Evolutionary conservation across 2,888 invertebrate species (phyloP).

Genomic region (Hylaea fasciaria): DNA sequence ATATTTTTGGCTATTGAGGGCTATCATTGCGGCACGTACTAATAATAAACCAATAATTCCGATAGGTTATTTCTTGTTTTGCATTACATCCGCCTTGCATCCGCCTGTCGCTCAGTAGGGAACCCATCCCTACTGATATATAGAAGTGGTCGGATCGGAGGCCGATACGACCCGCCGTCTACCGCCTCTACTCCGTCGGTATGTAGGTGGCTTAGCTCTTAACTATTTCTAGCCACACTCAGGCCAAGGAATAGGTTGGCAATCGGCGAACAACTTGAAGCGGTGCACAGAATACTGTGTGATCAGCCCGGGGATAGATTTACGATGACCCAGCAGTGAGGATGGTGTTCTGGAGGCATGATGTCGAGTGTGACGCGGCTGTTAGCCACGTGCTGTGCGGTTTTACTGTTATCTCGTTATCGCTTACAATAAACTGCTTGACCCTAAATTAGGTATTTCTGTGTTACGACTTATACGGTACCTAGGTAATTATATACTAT

Average conservation of each 20-base stretch:
- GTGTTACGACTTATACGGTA: too few relatives aligned
- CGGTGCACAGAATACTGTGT: background rate
- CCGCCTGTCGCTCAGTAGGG: background rate
- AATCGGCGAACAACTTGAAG: slow-evolving; percentile 4
- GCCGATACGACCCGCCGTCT: slow-evolving; percentile 4
- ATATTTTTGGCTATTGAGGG: too few relatives aligned
- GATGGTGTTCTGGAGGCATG: too few relatives aligned
- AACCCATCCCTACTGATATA: slow-evolving; percentile 3
- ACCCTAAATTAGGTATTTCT: too few relatives aligned
- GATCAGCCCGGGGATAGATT: too few relatives aligned
- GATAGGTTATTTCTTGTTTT: too few relatives aligned
- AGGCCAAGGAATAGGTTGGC: background rate
- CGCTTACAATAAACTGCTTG: too few relatives aligned
- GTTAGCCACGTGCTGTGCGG: too few relatives aligned
- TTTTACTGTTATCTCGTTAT: too few relatives aligned
- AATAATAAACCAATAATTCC: background rate
- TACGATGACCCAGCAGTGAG: too few relatives aligned
- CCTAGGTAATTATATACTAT: too few relatives aligned
- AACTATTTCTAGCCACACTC: slow-evolving; percentile 15
- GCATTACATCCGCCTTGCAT: background rate
- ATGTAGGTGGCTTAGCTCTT: background rate
- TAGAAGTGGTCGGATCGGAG: background rate
- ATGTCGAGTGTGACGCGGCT: too few relatives aligned
- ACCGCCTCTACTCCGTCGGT: background rate
- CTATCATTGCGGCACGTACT: background rate